A percentile compares a stretch with the other conserved stretches of the same genome.
Evolutionary conservation across 2,888 invertebrate species (phyloP).

Genomic region (Ariolimax columbianus): DNA sequence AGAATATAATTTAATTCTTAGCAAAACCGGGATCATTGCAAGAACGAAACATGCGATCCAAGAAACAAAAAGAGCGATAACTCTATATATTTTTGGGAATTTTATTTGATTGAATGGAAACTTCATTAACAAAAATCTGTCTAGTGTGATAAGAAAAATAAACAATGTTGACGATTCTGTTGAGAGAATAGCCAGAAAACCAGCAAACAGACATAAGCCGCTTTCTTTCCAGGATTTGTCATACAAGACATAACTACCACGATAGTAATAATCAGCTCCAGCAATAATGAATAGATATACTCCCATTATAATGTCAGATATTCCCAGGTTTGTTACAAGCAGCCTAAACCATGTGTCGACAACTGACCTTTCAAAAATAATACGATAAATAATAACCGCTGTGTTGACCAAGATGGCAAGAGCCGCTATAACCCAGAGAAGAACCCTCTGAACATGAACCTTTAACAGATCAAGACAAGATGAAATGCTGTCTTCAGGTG

Average conservation of each 20-base stretch:
- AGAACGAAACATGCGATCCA: background rate
- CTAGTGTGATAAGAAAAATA: conserved; percentile 19
- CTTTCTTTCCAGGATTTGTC: background rate
- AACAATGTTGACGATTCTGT: conserved; percentile 19
- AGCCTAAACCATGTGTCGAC: conserved; percentile 27
- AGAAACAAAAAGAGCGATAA: background rate
- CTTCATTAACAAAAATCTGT: conserved; percentile 23
- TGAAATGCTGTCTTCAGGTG: conserved; percentile 57
- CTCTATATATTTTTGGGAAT: background rate
- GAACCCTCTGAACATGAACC: conserved; percentile 40
- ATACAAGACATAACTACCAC: background rate
- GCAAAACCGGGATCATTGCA: background rate
- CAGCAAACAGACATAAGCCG: background rate
- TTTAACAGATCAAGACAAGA: conserved; percentile 61
- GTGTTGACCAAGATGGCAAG: conserved; percentile 58
- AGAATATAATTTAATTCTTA: background rate
- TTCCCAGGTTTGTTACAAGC: conserved; percentile 27
- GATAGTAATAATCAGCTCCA: conserved; percentile 57
- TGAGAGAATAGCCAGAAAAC: conserved; percentile 3
- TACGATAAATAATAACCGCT: conserved; percentile 54
- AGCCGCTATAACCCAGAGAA: conserved; percentile 53
- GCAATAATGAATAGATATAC: conserved; percentile 62
- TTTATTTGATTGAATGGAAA: conserved; percentile 2
- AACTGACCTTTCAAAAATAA: conserved; percentile 60
- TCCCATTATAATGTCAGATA: conserved; percentile 63